A percentile compares a stretch with the other conserved stretches of the same genome.
These are phyloP conservation scores for Rotaria sp. DNA, from an alignment of 2,888 invertebrate genomes.

Conservation along the genomic window DNA sequence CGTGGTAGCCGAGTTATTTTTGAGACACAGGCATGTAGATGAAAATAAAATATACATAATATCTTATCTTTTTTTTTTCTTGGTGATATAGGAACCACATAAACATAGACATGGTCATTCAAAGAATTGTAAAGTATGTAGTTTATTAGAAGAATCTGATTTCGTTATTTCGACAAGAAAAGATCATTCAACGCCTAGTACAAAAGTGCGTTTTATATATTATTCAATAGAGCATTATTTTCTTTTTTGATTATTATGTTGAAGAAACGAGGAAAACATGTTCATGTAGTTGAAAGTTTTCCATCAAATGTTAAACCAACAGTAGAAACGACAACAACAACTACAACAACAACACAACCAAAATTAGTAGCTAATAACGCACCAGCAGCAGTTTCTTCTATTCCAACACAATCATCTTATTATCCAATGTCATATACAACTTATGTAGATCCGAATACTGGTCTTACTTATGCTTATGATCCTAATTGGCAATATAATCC, in stretches of 20 bases:
- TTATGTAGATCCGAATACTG: not conserved
- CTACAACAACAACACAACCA: not conserved
- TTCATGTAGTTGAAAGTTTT: not conserved
- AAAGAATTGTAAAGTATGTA: not conserved
- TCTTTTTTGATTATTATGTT: not conserved
- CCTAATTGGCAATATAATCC: not conserved
- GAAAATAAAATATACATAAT: too few species aligned
- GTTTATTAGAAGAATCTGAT: not conserved
- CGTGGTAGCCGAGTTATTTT: not conserved
- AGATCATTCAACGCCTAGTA: not conserved
- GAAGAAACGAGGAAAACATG: not conserved
- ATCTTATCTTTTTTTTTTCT: too few species aligned
- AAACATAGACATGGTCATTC: not conserved
- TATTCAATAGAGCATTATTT: not conserved
- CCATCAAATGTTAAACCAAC: not conserved
- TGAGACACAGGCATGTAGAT: too few species aligned
- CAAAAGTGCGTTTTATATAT: not conserved
- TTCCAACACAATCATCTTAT: not conserved
- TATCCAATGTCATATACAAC: not conserved
- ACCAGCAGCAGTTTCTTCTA: not conserved
- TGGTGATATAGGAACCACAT: too few species aligned
- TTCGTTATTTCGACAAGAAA: not conserved
- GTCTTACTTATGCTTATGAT: not conserved
- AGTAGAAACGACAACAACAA: not conserved
- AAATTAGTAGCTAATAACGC: not conserved